Base-by-base conservation (phyloP, 1,140 invertebrate species). In the Pinna nobilis region DNA sequence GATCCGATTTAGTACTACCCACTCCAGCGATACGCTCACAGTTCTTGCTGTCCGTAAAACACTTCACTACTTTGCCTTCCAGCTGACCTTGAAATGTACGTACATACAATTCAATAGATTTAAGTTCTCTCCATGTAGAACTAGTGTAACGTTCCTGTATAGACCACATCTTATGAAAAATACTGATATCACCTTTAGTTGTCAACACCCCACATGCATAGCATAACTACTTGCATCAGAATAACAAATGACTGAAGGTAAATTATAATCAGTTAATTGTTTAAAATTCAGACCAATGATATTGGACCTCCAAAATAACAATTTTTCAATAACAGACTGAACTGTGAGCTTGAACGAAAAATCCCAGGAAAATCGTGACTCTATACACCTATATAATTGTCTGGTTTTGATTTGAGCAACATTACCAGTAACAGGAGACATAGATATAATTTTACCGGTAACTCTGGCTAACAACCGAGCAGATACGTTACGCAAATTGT, bases 1-100 rank as follows among this genome's bases (percentile, higher is more conserved):
- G 51, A 61, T 67, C 35, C 9, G 2, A 1, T 28, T 74, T 67
- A 41, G 49, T 67, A 23, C 71, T 74, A 35, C 57, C 71, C 25
- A 23, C 30, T 25, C 35, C 28, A 32, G 68, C 39, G 23, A 74
- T 67, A 60, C 13, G 18, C 0, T 20, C 47, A 61, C 63, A 57
- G 11, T 74, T 63, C 41, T 67, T 15, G 67, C 57, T 73, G 47
- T 67, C 71, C 23, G 71, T 67, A 20, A 39, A 60, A 18, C 47
- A n/a, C 59, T 67, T 73, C 7, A 67, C 55, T n/a, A n/a, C n/a
- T n/a, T n/a, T n/a, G n/a, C n/a, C n/a, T n/a, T n/a, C n/a, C n/a
- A n/a, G n/a, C n/a, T n/a, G n/a, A n/a, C n/a, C n/a, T n/a, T n/a
- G n/a, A n/a, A n/a, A n/a, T 37, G 47, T 41, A 1, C 37, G 47